A percentile compares a stretch with the other conserved stretches of the same genome.
Conservation (phyloP, 2,113 vertebrate genomes). For the Sinocyclocheilus anshuiensis region DNA sequence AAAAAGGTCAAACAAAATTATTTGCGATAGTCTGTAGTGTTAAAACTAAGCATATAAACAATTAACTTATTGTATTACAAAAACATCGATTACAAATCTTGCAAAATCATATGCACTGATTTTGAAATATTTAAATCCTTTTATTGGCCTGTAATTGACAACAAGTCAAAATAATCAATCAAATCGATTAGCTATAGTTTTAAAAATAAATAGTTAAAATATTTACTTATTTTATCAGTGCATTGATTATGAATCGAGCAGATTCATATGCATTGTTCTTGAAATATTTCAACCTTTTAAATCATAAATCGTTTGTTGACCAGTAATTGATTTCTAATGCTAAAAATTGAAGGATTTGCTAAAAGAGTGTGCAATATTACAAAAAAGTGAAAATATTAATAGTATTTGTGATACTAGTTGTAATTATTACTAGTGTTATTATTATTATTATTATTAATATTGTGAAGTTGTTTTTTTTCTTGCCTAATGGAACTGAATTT, state of each 20-base stretch:
- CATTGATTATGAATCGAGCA: too few species aligned
- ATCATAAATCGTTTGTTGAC: too few species aligned
- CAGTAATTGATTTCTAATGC: too few species aligned
- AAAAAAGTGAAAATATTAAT: not conserved
- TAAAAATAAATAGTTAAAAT: too few species aligned
- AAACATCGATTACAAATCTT: not conserved
- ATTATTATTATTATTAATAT: not conserved
- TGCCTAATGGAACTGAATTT: not conserved
- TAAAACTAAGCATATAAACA: too few species aligned
- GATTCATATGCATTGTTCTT: too few species aligned
- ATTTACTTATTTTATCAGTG: too few species aligned
- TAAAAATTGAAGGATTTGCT: too few species aligned
- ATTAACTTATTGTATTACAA: not conserved
- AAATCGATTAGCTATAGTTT: too few species aligned
- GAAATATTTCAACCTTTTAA: too few species aligned
- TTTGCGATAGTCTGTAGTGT: not conserved
- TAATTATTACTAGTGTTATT: not conserved
- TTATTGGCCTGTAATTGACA: not conserved
- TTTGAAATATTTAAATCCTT: not conserved
- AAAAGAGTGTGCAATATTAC: not conserved
- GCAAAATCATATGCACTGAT: not conserved
- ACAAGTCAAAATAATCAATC: too few species aligned
- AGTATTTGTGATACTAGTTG: not conserved
- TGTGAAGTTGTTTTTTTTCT: not conserved
- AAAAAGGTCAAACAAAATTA: constrained; percentile 83